Evolutionary conservation across 1,140 invertebrate species (phyloP), one percentile per base, ranked within the genome.

Genomic region (Diorhabda sublineata): DNA sequence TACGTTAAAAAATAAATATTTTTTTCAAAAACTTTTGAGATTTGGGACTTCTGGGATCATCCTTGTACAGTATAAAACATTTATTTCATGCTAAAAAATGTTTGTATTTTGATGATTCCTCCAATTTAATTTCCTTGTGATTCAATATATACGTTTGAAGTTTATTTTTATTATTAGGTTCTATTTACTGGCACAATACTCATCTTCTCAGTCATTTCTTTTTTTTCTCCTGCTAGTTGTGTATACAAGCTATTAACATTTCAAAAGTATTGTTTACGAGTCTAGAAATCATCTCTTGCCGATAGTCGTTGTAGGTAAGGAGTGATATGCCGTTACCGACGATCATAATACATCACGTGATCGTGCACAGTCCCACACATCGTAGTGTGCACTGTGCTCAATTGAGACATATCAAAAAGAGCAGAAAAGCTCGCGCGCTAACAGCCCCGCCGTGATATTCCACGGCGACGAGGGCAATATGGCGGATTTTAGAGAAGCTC

Each of bases 221-320:
- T 26, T 26, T 26, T 26, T 26, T 26, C 26, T 26, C 26, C 1
- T 26, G 26, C 26, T 52, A 52, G 47, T 52, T 52, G 47, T 52
- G 4, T 62, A 44, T 44, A 62, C 61, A 62, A 44, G 42, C 9
- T 43, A 71, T 68, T 71, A 68, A 68, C 70, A 66, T 71, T 67
- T 52, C 67, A 71, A 68, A 68, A 68, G 58, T 68, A 71, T 71
- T 71, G 70, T 71, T 71, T 68, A 71, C 70, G 70, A 68, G 57
- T 58, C 43, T 60, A 63, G 67, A 71, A 71, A 64, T 68, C 68
- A 71, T 71, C 67, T 61, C 70, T 52, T 6, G 47, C 47, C 47
- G 47, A 52, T 52, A 4, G 47, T 63, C 70, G 70, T 68, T 69
- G 70, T 71, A 71, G 70, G 70, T 71, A 71, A 71, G 66, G 68